Percentiles rank a stretch among this genome's conserved stretches.
Conservation (phyloP, 2,113 vertebrate species). For the Dolichotis patagonum region DNA sequence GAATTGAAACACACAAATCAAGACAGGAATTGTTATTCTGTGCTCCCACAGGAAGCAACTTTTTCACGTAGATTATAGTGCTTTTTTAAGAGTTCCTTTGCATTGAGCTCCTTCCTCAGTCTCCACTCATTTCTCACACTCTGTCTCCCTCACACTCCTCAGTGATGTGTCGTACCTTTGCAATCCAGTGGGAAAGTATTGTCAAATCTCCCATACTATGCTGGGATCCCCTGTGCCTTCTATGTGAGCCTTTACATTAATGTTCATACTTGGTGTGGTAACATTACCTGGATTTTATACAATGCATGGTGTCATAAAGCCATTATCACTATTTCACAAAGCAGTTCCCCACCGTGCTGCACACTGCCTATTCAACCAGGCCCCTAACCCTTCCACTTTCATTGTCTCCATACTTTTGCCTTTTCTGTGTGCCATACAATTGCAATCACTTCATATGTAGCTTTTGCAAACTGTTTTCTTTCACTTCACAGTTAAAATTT, state of each 20-base stretch:
- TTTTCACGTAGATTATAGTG: fast-evolving
- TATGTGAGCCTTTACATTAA: neutral
- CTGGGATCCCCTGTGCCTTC: neutral
- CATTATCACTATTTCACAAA: neutral
- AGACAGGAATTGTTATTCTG: neutral
- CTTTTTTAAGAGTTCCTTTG: too few relatives aligned
- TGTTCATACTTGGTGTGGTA: neutral
- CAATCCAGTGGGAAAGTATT: neutral
- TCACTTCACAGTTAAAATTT: neutral
- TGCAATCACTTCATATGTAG: neutral
- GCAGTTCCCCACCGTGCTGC: neutral
- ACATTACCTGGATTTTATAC: neutral
- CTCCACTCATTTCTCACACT: neutral
- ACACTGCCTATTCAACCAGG: neutral
- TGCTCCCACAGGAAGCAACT: too few relatives aligned
- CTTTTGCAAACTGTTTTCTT: neutral
- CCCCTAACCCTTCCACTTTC: neutral
- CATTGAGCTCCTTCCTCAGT: too few relatives aligned
- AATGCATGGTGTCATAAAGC: neutral
- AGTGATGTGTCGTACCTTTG: neutral
- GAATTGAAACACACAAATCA: fast-evolving
- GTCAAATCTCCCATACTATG: neutral
- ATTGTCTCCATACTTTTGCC: neutral
- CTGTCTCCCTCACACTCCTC: neutral
- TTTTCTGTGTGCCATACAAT: neutral